Evolutionary conservation across 2,113 vertebrate genomes (phyloP).

Genomic region (Tichodroma muraria): DNA sequence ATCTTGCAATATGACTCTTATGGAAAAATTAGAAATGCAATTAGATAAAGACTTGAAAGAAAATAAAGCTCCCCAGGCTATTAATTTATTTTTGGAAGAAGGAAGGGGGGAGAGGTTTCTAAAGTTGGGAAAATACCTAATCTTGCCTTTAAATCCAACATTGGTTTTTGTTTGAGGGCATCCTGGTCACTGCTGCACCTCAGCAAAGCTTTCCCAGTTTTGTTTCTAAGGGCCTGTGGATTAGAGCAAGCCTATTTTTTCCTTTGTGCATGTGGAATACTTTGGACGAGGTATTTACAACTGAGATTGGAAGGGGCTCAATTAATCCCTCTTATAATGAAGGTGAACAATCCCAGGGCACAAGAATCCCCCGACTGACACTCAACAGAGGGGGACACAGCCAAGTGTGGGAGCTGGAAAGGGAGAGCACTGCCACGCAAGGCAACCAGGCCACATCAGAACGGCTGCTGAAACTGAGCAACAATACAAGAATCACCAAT

Average conservation of each 20-base stretch:
- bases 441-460: not conserved
- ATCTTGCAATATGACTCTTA: not conserved
- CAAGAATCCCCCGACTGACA: not conserved
- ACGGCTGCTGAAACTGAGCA: not conserved
- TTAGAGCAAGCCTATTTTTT: not conserved
- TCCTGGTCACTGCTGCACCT: not conserved
- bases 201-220: not conserved
- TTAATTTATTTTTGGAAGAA: not conserved
- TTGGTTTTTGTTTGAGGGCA: accelerated
- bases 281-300: not conserved
- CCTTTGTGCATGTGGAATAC: not conserved
- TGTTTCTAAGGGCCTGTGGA: not conserved
- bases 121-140: not conserved
- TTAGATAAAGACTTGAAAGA: not conserved
- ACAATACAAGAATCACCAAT: not conserved
- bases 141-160: not conserved
- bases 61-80: not conserved
- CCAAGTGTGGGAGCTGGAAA: not conserved
- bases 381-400: accelerated
- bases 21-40: not conserved
- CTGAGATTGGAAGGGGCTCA: not conserved
- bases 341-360: not conserved
- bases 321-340: not conserved
- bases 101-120: no score
- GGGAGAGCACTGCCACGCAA: accelerated